These are phyloP conservation scores for Leucoma salicis DNA, from an alignment of 2,888 invertebrate species.

Conservation along the genomic window DNA sequence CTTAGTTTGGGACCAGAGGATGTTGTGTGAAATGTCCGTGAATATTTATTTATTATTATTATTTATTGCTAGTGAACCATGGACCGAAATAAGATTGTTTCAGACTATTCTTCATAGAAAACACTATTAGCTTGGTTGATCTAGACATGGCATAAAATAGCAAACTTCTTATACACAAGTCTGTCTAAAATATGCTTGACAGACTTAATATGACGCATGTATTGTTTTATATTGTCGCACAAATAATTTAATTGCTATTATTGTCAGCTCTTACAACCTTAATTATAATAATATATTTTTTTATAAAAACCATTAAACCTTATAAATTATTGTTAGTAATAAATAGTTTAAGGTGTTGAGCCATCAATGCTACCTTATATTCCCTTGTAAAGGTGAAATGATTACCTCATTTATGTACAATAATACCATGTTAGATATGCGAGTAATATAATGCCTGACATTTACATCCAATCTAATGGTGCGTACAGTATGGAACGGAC, in stretches of 20 bases:
- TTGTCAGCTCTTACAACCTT: background rate
- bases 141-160: too few species aligned
- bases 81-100: too few species aligned
- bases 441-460: background rate
- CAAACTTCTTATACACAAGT: too few species aligned
- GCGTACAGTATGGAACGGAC: too few species aligned
- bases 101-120: too few species aligned
- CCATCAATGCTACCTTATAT: background rate
- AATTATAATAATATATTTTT: constrained; percentile 1
- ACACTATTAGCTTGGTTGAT: too few species aligned
- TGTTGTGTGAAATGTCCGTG: too few species aligned
- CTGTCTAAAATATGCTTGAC: background rate
- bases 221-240: background rate
- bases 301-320: constrained; percentile 6
- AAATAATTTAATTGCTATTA: too few species aligned
- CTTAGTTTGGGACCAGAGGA: too few species aligned
- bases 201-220: background rate
- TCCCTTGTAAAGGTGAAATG: constrained; percentile 5
- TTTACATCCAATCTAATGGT: too few species aligned
- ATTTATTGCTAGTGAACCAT: too few species aligned
- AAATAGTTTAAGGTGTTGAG: background rate
- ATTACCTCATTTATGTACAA: constrained; percentile 3
- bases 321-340: background rate
- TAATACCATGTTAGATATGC: constrained; percentile 1
- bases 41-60: too few species aligned